These are phyloP conservation scores for Pollenia angustigena DNA, from an alignment of 2,888 invertebrate species.

Conservation along the genomic window DNA sequence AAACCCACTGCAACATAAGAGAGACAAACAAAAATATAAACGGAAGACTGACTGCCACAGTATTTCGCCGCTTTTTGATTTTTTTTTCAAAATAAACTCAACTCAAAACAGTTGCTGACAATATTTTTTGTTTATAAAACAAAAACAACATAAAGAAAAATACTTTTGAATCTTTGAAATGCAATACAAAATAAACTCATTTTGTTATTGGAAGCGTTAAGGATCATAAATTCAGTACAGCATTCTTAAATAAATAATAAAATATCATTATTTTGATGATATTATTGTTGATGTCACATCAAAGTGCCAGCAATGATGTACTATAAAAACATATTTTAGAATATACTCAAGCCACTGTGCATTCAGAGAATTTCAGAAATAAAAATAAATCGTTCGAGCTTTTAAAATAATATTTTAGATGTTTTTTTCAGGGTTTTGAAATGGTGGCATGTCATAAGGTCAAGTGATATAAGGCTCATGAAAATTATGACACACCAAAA, in stretches of 20 bases:
- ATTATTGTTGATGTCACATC: conserved; percentile 65
- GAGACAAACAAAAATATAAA: conserved; percentile 45
- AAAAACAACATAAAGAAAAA: conserved; percentile 82
- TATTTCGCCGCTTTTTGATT: conserved; percentile 57
- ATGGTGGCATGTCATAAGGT: no score
- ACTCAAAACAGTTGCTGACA: conserved; percentile 72
- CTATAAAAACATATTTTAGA: not conserved
- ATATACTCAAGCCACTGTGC: not conserved
- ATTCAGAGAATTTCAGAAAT: not conserved
- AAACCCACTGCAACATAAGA: conserved; percentile 33
- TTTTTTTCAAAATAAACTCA: conserved; percentile 21
- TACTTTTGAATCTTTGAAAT: conserved; percentile 83
- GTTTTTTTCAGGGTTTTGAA: no score
- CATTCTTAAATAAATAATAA: conserved; percentile 69
- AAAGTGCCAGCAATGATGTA: conserved; percentile 49
- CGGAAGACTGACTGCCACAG: conserved; percentile 27
- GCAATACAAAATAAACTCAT: conserved; percentile 82
- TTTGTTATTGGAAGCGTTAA: conserved; percentile 73
- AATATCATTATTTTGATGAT: conserved; percentile 52
- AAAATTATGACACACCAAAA: no score
- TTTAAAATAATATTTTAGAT: no score
- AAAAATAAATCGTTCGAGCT: not conserved
- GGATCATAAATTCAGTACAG: conserved; percentile 72
- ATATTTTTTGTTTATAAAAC: conserved; percentile 77
- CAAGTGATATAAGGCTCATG: no score